These are phyloP conservation scores for Lacanobia oleracea DNA, from an alignment of 2,888 invertebrate genomes.

Conservation along the genomic window DNA sequence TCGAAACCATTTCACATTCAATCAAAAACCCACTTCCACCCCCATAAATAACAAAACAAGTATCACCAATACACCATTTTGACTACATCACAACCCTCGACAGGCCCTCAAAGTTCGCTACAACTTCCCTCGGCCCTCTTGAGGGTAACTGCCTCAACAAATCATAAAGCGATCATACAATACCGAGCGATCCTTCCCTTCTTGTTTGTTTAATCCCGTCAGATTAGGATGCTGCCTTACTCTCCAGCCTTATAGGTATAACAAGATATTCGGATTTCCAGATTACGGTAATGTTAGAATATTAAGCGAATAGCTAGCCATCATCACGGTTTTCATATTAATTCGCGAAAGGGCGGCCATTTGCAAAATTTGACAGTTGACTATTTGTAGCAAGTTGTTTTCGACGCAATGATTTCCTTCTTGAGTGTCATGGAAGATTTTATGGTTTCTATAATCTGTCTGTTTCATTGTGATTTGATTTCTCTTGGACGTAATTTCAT, in stretches of 20 bases:
- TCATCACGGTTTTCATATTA: background rate
- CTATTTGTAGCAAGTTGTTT: slow-evolving; percentile 13
- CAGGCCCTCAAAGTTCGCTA: slow-evolving; percentile 37
- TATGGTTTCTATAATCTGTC: background rate
- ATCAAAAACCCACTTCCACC: background rate
- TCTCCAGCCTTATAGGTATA: slow-evolving; percentile 27
- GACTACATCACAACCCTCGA: slow-evolving; percentile 4
- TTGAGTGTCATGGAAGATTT: background rate
- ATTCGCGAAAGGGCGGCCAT: background rate
- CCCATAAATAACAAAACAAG: background rate
- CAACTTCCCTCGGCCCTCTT: slow-evolving; percentile 38
- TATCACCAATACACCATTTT: slow-evolving; percentile 18
- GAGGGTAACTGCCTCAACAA: slow-evolving; percentile 55
- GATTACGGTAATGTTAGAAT: slow-evolving; percentile 20
- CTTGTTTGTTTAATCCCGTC: slow-evolving; percentile 57
- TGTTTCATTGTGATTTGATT: background rate
- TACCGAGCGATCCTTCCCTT: slow-evolving; percentile 36
- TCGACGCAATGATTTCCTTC: slow-evolving; percentile 15
- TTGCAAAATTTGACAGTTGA: slow-evolving; percentile 17
- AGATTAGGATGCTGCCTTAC: slow-evolving; percentile 25
- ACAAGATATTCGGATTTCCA: slow-evolving; percentile 15
- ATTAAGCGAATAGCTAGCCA: slow-evolving; percentile 9
- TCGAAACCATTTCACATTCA: background rate
- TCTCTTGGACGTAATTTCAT: background rate
- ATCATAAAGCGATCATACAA: slow-evolving; percentile 67